Evolutionary conservation across 30 jellyfish, hydroid and myxozoan species (phyloP).

Genomic region (Cassiopea andromeda): DNA sequence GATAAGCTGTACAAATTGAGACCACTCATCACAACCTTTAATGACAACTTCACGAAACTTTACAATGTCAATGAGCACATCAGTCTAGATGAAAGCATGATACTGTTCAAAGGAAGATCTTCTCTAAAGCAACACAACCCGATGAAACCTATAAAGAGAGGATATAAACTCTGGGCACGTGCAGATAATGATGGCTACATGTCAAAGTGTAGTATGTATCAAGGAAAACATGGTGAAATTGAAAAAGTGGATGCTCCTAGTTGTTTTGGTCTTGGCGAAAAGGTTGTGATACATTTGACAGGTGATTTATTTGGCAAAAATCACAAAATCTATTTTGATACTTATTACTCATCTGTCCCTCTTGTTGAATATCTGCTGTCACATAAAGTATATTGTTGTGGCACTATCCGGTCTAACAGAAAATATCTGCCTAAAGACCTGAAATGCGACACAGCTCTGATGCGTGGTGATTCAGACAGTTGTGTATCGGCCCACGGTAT

Average conservation of each 20-base stretch:
- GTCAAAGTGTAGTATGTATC: slow-evolving; percentile 67
- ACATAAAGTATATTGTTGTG: not conserved
- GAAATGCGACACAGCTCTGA: slow-evolving; percentile 40
- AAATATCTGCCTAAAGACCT: slow-evolving; percentile 38
- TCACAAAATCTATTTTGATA: slow-evolving; percentile 67
- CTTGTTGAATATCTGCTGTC: slow-evolving; percentile 43
- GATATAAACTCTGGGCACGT: slow-evolving; percentile 81
- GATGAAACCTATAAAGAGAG: slow-evolving; percentile 84
- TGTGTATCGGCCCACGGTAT: slow-evolving; percentile 57
- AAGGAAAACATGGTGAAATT: slow-evolving; percentile 61
- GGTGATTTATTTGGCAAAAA: slow-evolving; percentile 55
- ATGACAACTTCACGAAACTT: slow-evolving; percentile 55
- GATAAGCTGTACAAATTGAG: slow-evolving; percentile 50
- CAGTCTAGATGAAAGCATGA: slow-evolving; percentile 88
- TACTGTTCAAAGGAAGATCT: slow-evolving; percentile 76
- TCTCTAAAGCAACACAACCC: slow-evolving; percentile 87
- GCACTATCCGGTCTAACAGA: slow-evolving; percentile 52
- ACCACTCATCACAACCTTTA: slow-evolving; percentile 66
- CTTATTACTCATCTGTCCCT: slow-evolving; percentile 56
- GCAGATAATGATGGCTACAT: slow-evolving; percentile 88
- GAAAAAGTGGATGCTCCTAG: slow-evolving; percentile 9
- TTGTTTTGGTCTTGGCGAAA: slow-evolving; percentile 37
- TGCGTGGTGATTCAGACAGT: slow-evolving; percentile 64
- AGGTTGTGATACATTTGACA: slow-evolving; percentile 43
- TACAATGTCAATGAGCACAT: slow-evolving; percentile 50